Evolutionary conservation across 2,113 vertebrate genomes (phyloP), one percentile per base, ranked within the genome.

Genomic region (Malaclemys terrapin): DNA sequence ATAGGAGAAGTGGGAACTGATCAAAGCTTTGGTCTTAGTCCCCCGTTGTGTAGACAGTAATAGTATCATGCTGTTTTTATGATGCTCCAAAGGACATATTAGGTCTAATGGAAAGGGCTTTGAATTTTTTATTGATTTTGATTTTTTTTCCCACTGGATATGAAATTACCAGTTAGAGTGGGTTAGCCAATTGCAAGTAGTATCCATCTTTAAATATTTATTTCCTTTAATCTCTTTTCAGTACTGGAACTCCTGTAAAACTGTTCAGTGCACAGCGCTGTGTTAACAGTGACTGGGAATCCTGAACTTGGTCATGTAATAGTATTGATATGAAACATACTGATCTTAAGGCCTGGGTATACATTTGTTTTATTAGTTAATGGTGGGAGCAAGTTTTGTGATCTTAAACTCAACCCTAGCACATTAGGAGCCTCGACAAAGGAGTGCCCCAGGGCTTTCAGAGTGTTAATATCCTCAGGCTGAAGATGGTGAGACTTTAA

Each of bases 61-160:
- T 89, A 89, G 92, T 97, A 89, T 57, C 24, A 62, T 94, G 93
- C 96, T 94, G 50, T 69, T 94, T 94, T 96, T 90, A 95, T 86
- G 84, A 90, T 65, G 84, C 25, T 76, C 57, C 90, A 82, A 96
- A 94, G 78, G 87, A 90, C 54, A 88, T 11, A 84, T 38, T 84
- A 89, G 17, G 52, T 93, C 82, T 93, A 92, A 22, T 59, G 52
- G 81, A 96, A 94, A 97, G 91, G 82, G 57, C 27, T 85, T 88
- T 93, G 38, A 76, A 62, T 92, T 87, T 86, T 86, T 92, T 75
- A 62, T 96, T 93, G 47, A 87, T 95, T 96, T 88, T 50, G 89
- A 94, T 56, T 92, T 92, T 93, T 91, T 95, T 96, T 91, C 22
- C 57, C 83, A 2, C 45, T 53, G 52, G 42, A 53, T 82, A 79